Evolutionary conservation across 2,888 invertebrate species (phyloP), one percentile per base, ranked within the genome.

Genomic region (Philonicus albiceps): DNA sequence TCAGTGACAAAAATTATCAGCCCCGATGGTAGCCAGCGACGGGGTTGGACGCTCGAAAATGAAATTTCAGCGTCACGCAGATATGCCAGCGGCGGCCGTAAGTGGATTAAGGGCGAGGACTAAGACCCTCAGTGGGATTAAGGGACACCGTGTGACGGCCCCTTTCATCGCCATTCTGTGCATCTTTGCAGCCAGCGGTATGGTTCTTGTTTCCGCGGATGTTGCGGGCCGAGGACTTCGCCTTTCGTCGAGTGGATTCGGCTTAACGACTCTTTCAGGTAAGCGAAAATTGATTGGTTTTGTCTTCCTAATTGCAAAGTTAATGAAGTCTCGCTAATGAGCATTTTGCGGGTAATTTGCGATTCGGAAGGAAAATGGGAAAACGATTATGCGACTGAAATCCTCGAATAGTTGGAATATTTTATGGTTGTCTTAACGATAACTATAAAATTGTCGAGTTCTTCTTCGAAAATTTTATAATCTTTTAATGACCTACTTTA

Each of bases 271-370:
- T 53, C 43, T 49, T 16, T 7, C 80, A 80, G 80, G 80, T 80
- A 53, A 80, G 80, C 30, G 80, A 49, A 80, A 80, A 13, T 13
- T 16, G 49, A 80, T 80, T 80, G 30, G n/a, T 49, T 7, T 49
- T 80, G 30, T 49, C 31, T 2, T 53, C 80, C 30, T 80, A 80
- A 80, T 80, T 80, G 53, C 64, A 80, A 6, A 30, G 19, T 40
- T 80, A 80, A 49, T 80, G 80, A 80, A 80, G 16, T 31, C 6
- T 30, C 40, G 49, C 53, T 80, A 80, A 80, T 80, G 80, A 80
- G 5, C 80, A 30, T n/a, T 49, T 53, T 80, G 30, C 27, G 53
- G 31, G 53, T n/a, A 49, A 80, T 53, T 80, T 80, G 34, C 37
- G 13, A 13, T 74, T 74, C 34, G 13, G n/a, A n/a, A 13, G 34